Base-by-base conservation (phyloP, 35 echinoderm and acorn worm species). In the Heliocidaris tuberculata region DNA sequence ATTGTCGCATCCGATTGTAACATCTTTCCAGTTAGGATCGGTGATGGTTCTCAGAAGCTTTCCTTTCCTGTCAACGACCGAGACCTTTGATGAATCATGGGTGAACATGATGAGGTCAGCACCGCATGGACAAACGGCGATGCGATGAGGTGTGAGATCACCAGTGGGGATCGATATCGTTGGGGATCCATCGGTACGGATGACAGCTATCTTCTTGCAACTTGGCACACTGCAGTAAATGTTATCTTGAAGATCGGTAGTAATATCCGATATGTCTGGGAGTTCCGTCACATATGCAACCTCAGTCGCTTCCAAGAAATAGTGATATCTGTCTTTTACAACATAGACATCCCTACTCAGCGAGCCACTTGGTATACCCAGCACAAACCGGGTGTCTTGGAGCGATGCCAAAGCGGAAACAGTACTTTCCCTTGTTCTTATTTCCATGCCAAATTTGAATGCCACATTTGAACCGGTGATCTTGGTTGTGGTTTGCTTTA, bases 21-120 rank as follows among this genome's bases (percentile, higher is more conserved):
- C 21, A 27, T 78, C 65, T 78, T 78, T 78, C 21, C 65, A 78
- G 21, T 78, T 24, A 21, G 65, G 65, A n/a, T 24, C 19, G 65
- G 65, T 78, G 65, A 78, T 78, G 65, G 65, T 78, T 19, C 65
- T 78, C 65, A 78, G 65, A 78, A 78, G 65, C 65, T 78, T 78
- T n/a, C 65, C 65, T 7, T 19, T 78, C 65, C 19, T 21, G 65
- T 78, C 65, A n/a, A 78, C 65, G 27, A 78, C 21, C 27, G 65
- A 78, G 21, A 78, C 21, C 17, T 78, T 78, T 78, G 65, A 42
- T 42, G 35, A 78, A n/a, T 78, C 24, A 24, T 78, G 65, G 21
- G 65, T 78, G 65, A 78, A 78, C 27, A 78, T 78, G 65, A 78
- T n/a, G 19, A 27, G 65, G 65, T 78, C 27, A 4, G 65, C 19